Percentiles rank a stretch among this genome's conserved stretches.
These are phyloP conservation scores for Argyra leucocephala DNA, from an alignment of 2,888 invertebrate genomes.

Conservation along the genomic window DNA sequence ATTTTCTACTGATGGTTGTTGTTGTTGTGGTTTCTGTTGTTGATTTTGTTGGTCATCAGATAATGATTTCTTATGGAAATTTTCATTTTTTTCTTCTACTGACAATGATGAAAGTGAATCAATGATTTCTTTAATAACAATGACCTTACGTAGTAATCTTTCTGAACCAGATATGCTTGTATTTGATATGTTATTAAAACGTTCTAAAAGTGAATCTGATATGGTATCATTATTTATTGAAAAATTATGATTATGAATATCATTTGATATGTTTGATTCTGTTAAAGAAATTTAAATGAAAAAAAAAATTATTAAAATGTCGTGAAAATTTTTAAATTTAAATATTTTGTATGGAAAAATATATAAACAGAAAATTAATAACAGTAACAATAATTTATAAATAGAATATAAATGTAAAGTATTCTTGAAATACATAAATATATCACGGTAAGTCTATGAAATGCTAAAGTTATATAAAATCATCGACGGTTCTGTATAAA, in stretches of 20 bases:
- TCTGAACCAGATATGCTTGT: conserved; percentile 19
- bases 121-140: conserved; percentile 23
- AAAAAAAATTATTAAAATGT: too few species aligned
- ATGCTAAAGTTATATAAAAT: too few species aligned
- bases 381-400: too few species aligned
- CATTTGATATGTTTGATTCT: conserved; percentile 26
- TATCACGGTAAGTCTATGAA: too few species aligned
- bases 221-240: conserved; percentile 44
- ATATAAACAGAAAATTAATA: too few species aligned
- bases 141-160: conserved; percentile 23
- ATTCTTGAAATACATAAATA: too few species aligned
- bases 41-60: background rate
- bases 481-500: too few species aligned
- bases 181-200: conserved; percentile 61
- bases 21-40: background rate
- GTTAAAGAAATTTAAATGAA: background rate
- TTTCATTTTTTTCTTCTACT: background rate
- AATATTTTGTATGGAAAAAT: too few species aligned
- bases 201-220: conserved; percentile 59
- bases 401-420: too few species aligned
- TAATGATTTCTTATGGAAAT: background rate
- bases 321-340: too few species aligned
- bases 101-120: conserved; percentile 2
- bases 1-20: background rate
- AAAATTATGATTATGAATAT: conserved; percentile 26